Conservation (phyloP, 2,888 invertebrate species). For the Epinotia brunnichana region DNA sequence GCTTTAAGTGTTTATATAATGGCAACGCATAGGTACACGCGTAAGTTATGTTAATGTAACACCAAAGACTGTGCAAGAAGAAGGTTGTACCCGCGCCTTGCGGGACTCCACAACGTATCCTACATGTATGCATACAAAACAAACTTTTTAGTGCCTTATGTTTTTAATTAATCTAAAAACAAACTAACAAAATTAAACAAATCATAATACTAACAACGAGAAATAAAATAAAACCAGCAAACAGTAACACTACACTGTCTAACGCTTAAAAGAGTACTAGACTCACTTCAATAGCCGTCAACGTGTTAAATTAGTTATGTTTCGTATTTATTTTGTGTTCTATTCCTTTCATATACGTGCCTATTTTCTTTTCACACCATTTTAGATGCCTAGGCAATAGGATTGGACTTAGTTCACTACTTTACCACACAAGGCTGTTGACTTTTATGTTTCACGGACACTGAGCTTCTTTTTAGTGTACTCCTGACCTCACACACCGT, state of each 20-base stretch:
- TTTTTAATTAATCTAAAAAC: slow-evolving; percentile 50
- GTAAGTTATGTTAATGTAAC: slow-evolving; percentile 61
- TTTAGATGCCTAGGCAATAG: slow-evolving; percentile 83
- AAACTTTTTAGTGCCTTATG: slow-evolving; percentile 52
- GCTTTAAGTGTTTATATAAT: slow-evolving; percentile 81
- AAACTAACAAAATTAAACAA: slow-evolving; percentile 56
- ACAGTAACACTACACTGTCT: slow-evolving; percentile 75
- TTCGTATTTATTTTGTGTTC: slow-evolving; percentile 69
- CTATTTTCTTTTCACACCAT: slow-evolving; percentile 79
- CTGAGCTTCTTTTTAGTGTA: slow-evolving; percentile 83
- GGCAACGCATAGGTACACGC: slow-evolving; percentile 73
- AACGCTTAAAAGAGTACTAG: slow-evolving; percentile 81
- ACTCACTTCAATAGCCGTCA: slow-evolving; percentile 80
- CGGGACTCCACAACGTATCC: slow-evolving; percentile 61
- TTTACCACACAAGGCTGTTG: slow-evolving; percentile 82
- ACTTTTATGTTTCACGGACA: slow-evolving; percentile 82
- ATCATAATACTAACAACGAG: slow-evolving; percentile 50
- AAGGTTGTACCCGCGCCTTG: slow-evolving; percentile 62
- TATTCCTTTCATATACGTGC: slow-evolving; percentile 74
- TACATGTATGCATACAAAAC: slow-evolving; percentile 52
- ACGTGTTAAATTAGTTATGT: slow-evolving; percentile 80
- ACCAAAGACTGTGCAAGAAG: slow-evolving; percentile 55
- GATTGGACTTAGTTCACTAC: slow-evolving; percentile 81
- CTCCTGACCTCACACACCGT: slow-evolving; percentile 83
- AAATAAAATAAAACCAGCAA: slow-evolving; percentile 55